Conservation (phyloP, 37 sponge, comb jelly and placozoan species). For the Amphimedon queenslandica region DNA sequence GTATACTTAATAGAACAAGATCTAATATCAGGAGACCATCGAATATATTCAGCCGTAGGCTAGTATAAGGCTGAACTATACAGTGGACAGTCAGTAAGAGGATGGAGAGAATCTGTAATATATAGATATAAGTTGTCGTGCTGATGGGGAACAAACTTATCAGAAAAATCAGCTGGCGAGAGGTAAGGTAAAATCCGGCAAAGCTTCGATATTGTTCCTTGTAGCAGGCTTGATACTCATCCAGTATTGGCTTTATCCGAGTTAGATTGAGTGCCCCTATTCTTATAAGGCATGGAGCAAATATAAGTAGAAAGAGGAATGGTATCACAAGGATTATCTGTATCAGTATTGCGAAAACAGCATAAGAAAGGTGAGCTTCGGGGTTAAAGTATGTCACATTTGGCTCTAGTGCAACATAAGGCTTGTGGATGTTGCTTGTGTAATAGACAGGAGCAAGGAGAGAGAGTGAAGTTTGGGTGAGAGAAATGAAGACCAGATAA, state of each 20-base stretch:
- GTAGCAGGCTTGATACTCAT: conserved; percentile 56
- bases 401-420: conserved; percentile 9
- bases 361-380: conserved; percentile 31
- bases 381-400: conserved; percentile 9
- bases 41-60: conserved; percentile 10
- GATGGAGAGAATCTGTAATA: conserved; percentile 16
- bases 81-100: conserved; percentile 7
- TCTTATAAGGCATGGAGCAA: conserved; percentile 32
- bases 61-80: conserved; percentile 15
- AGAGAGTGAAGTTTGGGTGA: conserved; percentile 7
- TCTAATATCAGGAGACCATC: conserved; percentile 18
- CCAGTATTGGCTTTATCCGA: conserved; percentile 34
- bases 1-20: conserved; percentile 11
- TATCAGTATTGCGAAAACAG: conserved; percentile 24
- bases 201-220: conserved; percentile 31
- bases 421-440: background rate
- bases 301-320: conserved; percentile 10
- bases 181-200: conserved; percentile 41
- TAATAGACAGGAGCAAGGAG: conserved; percentile 9
- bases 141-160: background rate
- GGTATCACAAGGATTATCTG: conserved; percentile 10
- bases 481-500: conserved; percentile 10
- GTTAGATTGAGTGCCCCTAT: background rate
- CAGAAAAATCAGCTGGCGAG: conserved; percentile 28
- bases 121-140: background rate